These are phyloP conservation scores for Latrodectus elegans DNA, from an alignment of 2,888 invertebrate species.

Conservation along the genomic window DNA sequence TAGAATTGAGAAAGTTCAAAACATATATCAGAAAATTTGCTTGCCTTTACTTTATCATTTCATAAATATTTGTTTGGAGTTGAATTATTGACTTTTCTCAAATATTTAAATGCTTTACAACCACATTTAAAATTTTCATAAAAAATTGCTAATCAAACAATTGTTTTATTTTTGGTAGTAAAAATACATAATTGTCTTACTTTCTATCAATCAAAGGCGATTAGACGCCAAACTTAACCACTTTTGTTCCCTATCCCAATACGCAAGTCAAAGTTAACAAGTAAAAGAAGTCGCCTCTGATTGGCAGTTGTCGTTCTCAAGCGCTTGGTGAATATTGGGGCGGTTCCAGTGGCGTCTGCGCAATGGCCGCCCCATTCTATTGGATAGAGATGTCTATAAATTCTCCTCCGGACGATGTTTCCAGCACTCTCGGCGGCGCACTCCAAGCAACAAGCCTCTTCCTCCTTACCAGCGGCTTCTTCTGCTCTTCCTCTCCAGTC, in stretches of 20 bases:
- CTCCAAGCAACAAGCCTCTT: conserved; percentile 34
- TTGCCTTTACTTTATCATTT: too few relatives aligned
- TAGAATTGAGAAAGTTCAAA: too few relatives aligned
- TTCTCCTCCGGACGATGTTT: neutral
- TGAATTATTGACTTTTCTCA: too few relatives aligned
- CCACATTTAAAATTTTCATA: too few relatives aligned
- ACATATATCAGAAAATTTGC: too few relatives aligned
- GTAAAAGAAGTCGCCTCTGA: conserved; percentile 58
- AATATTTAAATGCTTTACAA: too few relatives aligned
- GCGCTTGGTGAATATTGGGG: conserved; percentile 51
- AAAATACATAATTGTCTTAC: too few relatives aligned
- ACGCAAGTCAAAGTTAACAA: conserved; percentile 38
- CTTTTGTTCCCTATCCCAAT: neutral
- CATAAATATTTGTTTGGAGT: too few relatives aligned
- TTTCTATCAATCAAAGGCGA: neutral
- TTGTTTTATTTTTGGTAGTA: too few relatives aligned
- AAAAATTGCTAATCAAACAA: too few relatives aligned
- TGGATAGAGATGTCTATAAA: conserved; percentile 41
- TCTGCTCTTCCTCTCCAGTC: conserved; percentile 10
- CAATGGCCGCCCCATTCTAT: conserved; percentile 17
- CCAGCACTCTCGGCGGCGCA: conserved; percentile 49
- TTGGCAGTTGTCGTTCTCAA: conserved; percentile 57
- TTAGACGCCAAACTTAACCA: conserved; percentile 22
- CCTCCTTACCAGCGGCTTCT: conserved; percentile 11
- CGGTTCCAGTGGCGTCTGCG: conserved; percentile 52